Evolutionary conservation across 1,140 invertebrate species (phyloP).

Genomic region (Drosophila oshimai): DNA sequence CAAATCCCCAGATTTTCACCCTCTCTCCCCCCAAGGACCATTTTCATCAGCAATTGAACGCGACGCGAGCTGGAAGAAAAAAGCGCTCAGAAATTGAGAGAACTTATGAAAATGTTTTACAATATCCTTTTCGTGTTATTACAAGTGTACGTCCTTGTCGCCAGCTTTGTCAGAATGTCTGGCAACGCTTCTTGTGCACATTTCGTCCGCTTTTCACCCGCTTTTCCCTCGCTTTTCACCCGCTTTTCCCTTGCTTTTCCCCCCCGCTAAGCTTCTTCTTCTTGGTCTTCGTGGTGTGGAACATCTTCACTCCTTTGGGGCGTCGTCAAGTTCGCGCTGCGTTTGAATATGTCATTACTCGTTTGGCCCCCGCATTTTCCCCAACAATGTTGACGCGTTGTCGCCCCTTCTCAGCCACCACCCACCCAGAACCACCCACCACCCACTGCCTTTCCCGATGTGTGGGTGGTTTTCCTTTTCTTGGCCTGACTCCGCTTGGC

Average conservation of each 20-base stretch:
- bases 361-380: conserved; percentile 24
- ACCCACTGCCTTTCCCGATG: neutral
- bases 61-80: conserved; percentile 13
- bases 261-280: conserved; percentile 10
- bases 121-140: conserved; percentile 83
- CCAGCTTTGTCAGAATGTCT: conserved; percentile 82
- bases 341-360: conserved; percentile 78
- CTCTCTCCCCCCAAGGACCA: neutral
- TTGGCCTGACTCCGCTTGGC: conserved; percentile 35
- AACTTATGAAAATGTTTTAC: conserved; percentile 83
- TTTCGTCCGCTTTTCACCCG: neutral
- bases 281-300: conserved; percentile 3
- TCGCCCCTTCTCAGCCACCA: conserved; percentile 11
- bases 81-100: conserved; percentile 33
- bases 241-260: neutral
- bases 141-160: conserved; percentile 82
- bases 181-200: conserved; percentile 54
- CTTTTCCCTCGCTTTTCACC: neutral
- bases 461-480: conserved; percentile 34
- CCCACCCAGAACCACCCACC: neutral
- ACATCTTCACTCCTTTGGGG: conserved; percentile 56
- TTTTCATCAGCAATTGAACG: conserved; percentile 33
- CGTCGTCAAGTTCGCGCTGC: conserved; percentile 75
- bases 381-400: conserved; percentile 58
- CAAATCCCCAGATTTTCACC: neutral